phyloP scores from a whole-genome alignment of 2,113 vertebrate genomes.

The Chaenogobius annularis region DNA sequence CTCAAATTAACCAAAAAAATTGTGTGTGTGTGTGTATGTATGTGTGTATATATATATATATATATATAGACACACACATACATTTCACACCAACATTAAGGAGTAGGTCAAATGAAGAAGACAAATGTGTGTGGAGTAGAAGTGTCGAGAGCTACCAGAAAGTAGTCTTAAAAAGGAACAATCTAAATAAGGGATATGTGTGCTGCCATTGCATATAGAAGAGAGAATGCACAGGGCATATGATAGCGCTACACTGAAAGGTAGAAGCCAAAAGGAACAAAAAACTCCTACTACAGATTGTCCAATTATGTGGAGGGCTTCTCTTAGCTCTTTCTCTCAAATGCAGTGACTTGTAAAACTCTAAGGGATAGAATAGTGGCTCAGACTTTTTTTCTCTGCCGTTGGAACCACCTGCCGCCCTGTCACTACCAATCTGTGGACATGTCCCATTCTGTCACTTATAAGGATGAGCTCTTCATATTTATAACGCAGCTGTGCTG shows the following conservation, averaged over 20 bases:
- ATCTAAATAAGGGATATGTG: too few species aligned
- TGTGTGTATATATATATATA: too few species aligned
- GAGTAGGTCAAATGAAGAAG: not conserved
- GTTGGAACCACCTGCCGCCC: conserved; percentile 46
- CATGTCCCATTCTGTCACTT: conserved; percentile 44
- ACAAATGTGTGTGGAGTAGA: not conserved
- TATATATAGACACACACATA: too few species aligned
- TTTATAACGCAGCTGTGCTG: conserved; percentile 47
- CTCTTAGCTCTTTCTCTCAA: conserved; percentile 9
- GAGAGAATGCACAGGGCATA: not conserved
- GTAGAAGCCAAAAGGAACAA: not conserved
- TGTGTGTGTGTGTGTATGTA: too few species aligned
- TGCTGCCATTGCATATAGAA: not conserved
- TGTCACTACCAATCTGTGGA: conserved; percentile 54
- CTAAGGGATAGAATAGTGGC: conserved; percentile 25
- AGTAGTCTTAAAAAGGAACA: not conserved
- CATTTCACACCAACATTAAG: not conserved
- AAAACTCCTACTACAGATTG: not conserved
- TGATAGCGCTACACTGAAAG: not conserved
- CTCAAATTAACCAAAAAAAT: too few species aligned
- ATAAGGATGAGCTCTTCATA: conserved; percentile 44
- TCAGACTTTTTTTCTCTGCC: conserved; percentile 31
- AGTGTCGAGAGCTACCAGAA: not conserved
- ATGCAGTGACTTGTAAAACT: conserved; percentile 28
- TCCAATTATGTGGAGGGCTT: conserved; percentile 10